These are phyloP conservation scores for Cichladusa arquata DNA, from an alignment of 2,113 vertebrate genomes.

Conservation along the genomic window DNA sequence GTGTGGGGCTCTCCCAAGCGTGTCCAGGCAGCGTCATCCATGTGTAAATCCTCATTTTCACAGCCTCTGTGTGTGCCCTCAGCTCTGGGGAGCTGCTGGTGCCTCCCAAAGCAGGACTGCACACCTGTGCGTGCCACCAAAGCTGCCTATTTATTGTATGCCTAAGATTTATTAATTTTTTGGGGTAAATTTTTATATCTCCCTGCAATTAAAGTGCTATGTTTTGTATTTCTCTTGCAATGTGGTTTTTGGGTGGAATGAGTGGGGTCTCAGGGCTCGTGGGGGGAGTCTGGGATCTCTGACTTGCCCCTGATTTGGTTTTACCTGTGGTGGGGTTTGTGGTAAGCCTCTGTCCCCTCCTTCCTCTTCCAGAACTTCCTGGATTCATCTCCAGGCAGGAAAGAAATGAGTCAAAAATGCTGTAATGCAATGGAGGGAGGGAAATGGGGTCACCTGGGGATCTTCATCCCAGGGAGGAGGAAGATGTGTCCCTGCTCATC, in stretches of 20 bases:
- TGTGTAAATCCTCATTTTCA: conserved; percentile 31
- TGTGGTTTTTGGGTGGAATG: not conserved
- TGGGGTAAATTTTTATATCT: not conserved
- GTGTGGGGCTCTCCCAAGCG: not conserved
- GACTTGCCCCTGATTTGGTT: not conserved
- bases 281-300: not conserved
- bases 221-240: conserved; percentile 31
- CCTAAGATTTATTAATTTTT: not conserved
- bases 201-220: conserved; percentile 65
- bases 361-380: not conserved
- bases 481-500: not conserved
- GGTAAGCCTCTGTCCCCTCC: not conserved
- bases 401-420: not conserved
- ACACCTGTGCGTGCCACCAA: not conserved
- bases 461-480: not conserved
- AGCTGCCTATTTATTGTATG: conserved; percentile 74
- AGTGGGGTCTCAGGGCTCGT: not conserved
- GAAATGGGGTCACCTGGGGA: accelerated
- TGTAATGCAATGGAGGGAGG: not conserved
- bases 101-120: not conserved
- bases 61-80: not conserved
- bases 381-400: not conserved
- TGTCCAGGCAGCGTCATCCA: conserved; percentile 38
- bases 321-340: not conserved
- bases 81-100: not conserved